phyloP scores from a whole-genome alignment of 1,140 invertebrate species.

The Odontomachus brunneus region DNA sequence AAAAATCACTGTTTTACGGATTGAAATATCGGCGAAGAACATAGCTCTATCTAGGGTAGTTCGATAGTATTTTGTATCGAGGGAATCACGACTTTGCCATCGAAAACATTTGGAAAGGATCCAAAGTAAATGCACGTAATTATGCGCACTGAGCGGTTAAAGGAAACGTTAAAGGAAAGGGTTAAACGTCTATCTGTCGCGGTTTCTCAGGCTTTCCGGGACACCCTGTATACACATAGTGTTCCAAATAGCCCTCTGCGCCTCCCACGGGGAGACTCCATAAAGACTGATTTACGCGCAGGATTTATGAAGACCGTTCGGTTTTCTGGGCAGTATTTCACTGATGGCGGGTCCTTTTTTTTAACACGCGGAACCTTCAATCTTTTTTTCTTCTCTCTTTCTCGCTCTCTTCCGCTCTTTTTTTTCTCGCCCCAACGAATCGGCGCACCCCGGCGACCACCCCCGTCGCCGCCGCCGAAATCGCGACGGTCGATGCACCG shows the following conservation, averaged over 20 bases:
- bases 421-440: constrained; percentile 16
- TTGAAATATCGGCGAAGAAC: no score
- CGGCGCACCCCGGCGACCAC: background rate
- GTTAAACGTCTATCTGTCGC: no score
- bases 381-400: constrained; percentile 31
- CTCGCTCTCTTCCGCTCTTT: background rate
- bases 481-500: constrained; percentile 16
- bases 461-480: background rate
- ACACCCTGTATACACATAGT: constrained; percentile 58
- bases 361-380: constrained; percentile 53
- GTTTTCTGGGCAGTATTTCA: constrained; percentile 82
- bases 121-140: no score
- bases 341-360: constrained; percentile 66
- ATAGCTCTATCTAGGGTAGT: no score
- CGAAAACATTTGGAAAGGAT: no score
- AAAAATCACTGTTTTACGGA: no score
- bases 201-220: constrained; percentile 20
- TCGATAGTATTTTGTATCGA: no score
- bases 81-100: no score
- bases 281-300: constrained; percentile 83
- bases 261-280: constrained; percentile 76
- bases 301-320: constrained; percentile 84
- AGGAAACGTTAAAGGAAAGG: no score
- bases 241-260: constrained; percentile 75
- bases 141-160: no score